These are phyloP conservation scores for Prolemur simus DNA, from an alignment of 2,113 vertebrate genomes.

Conservation along the genomic window DNA sequence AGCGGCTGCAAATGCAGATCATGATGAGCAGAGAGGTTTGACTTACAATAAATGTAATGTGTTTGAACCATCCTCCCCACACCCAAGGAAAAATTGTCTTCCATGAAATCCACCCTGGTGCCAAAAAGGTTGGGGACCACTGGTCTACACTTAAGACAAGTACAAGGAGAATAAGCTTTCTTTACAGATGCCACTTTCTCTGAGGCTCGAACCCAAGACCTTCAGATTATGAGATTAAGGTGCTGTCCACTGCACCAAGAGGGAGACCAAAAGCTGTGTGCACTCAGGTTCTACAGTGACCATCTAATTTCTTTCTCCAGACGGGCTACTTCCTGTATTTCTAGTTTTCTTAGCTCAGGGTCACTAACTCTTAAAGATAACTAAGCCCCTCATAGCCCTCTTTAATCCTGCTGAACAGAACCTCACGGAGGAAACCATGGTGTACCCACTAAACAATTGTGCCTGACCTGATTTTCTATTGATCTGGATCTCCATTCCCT, in stretches of 20 bases:
- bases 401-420: not conserved
- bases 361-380: not conserved
- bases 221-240: slow-evolving; percentile 70
- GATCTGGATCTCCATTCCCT: not conserved
- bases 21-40: too few relatives aligned
- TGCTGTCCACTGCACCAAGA: slow-evolving; percentile 64
- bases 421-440: not conserved
- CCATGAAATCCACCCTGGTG: too few relatives aligned
- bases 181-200: not conserved
- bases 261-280: rapidly evolving
- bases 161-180: not conserved
- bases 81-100: too few relatives aligned
- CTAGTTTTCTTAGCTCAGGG: not conserved
- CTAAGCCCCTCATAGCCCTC: not conserved
- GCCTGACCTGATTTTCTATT: not conserved
- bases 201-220: slow-evolving; percentile 67
- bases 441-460: not conserved
- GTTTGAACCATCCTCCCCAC: too few relatives aligned
- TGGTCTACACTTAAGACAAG: not conserved
- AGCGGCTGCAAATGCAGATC: too few relatives aligned
- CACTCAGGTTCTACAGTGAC: rapidly evolving
- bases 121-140: too few relatives aligned
- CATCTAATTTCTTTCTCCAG: not conserved
- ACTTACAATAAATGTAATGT: too few relatives aligned
- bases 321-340: not conserved